phyloP scores from a whole-genome alignment of 2,113 vertebrate species.

The Calidris pugnax region DNA sequence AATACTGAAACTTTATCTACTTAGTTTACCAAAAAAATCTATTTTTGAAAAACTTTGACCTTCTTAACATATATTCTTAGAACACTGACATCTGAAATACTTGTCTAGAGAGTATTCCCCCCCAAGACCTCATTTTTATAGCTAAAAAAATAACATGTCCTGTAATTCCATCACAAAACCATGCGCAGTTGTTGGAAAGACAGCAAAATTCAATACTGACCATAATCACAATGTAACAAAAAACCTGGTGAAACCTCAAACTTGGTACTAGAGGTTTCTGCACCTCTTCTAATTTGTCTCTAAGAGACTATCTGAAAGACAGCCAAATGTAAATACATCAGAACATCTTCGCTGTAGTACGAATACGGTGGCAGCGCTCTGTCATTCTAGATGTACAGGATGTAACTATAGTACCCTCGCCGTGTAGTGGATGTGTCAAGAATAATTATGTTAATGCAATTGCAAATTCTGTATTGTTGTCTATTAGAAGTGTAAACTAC shows the following conservation, averaged over 20 bases:
- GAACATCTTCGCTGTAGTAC: slow-evolving; percentile 18
- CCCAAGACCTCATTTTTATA: background rate
- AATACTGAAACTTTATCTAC: background rate
- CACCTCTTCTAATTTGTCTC: slow-evolving; percentile 68
- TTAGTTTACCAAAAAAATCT: background rate
- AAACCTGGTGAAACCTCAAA: background rate
- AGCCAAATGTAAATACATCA: slow-evolving; percentile 70
- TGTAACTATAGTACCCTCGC: background rate
- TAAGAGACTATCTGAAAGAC: slow-evolving; percentile 60
- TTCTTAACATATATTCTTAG: background rate
- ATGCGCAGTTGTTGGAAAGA: background rate
- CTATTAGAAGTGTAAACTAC: slow-evolving; percentile 79
- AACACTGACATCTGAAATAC: background rate
- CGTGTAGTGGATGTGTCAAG: slow-evolving; percentile 59
- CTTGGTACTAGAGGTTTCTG: background rate
- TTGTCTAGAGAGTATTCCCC: background rate
- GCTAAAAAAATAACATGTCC: background rate
- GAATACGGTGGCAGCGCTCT: background rate
- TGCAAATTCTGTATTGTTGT: slow-evolving; percentile 82
- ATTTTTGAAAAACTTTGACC: background rate
- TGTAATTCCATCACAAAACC: background rate
- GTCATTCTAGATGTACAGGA: slow-evolving; percentile 66
- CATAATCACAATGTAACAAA: background rate
- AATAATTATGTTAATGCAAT: slow-evolving; percentile 65
- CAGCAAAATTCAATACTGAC: background rate